A percentile compares a stretch with the other conserved stretches of the same genome.
These are phyloP conservation scores for Sciurus carolinensis DNA, from an alignment of 2,797 vertebrate species.

Conservation along the genomic window DNA sequence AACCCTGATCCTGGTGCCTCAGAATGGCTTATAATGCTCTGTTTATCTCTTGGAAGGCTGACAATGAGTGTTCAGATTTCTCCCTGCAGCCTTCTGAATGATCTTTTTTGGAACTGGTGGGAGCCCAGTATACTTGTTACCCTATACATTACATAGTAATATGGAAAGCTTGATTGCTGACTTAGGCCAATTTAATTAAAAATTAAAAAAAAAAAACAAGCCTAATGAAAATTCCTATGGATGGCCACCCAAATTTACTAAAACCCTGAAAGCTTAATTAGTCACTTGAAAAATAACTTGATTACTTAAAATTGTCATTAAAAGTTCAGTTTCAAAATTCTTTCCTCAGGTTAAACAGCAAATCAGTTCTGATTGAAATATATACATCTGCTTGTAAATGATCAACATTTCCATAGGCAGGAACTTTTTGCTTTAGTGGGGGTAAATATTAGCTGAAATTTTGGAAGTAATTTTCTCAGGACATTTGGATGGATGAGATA, in stretches of 20 bases:
- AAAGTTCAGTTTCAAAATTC: conserved; percentile 70
- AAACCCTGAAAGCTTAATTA: conserved; percentile 75
- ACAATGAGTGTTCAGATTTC: conserved; percentile 79
- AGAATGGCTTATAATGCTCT: conserved; percentile 73
- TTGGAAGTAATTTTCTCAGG: conserved; percentile 65
- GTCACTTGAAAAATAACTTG: conserved; percentile 74
- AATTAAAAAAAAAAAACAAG: conserved; percentile 56
- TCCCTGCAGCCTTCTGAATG: conserved; percentile 69
- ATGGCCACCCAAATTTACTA: conserved; percentile 73
- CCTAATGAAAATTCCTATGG: conserved; percentile 69
- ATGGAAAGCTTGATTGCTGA: conserved; percentile 76
- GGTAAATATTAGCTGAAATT: conserved; percentile 55
- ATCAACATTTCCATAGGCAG: conserved; percentile 58
- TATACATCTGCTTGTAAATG: conserved; percentile 62
- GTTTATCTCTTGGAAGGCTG: conserved; percentile 84
- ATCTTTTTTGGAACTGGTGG: conserved; percentile 38
- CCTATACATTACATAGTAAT: conserved; percentile 70
- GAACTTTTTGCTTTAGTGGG: not conserved
- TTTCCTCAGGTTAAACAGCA: conserved; percentile 75
- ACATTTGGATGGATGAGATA: conserved; percentile 1
- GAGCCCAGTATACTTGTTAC: not conserved
- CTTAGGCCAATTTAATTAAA: conserved; percentile 78
- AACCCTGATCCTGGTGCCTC: conserved; percentile 62
- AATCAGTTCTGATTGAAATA: conserved; percentile 64
- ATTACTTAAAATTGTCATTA: conserved; percentile 76